Conservation (phyloP, 2,888 invertebrate genomes). For the Drosophila helvetica region DNA sequence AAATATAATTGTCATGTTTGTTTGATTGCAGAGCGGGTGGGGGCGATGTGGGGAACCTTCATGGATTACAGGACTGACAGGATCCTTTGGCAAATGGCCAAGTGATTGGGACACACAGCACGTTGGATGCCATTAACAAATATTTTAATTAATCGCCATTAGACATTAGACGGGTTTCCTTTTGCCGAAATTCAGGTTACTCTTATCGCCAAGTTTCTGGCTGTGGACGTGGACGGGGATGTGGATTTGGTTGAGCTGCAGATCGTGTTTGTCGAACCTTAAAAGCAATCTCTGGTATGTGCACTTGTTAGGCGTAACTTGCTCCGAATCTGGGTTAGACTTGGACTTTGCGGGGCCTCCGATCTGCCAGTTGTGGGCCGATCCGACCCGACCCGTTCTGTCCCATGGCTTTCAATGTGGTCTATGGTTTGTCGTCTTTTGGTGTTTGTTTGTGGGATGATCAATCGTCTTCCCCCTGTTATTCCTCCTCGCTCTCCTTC, state of each 20-base stretch:
- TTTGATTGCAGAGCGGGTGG: conserved; percentile 20
- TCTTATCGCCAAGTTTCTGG: conserved; percentile 34
- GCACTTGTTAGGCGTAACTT: conserved; percentile 67
- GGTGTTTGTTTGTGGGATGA: not conserved
- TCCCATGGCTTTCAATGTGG: not conserved
- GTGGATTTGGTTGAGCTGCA: conserved; percentile 7
- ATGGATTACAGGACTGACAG: conserved; percentile 13
- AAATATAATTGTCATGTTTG: conserved; percentile 37
- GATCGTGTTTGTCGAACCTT: conserved; percentile 43
- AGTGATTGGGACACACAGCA: conserved; percentile 34
- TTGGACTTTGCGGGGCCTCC: conserved; percentile 10
- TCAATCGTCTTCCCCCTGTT: too few relatives aligned
- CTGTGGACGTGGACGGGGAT: not conserved
- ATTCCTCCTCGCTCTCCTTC: conserved; percentile 24
- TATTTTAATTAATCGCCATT: conserved; percentile 73
- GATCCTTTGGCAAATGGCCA: conserved; percentile 22
- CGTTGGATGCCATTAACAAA: conserved; percentile 66
- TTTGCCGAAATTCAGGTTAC: conserved; percentile 55
- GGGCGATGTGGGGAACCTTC: conserved; percentile 27
- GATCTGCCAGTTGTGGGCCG: conserved; percentile 7
- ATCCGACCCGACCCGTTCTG: not conserved
- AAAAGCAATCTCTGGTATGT: conserved; percentile 46
- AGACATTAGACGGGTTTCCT: conserved; percentile 57
- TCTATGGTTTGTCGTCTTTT: conserved; percentile 6
- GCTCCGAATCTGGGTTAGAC: conserved; percentile 65